These are phyloP conservation scores for Xestoiulus laeticollis DNA, from an alignment of 2,888 invertebrate species.

Conservation along the genomic window DNA sequence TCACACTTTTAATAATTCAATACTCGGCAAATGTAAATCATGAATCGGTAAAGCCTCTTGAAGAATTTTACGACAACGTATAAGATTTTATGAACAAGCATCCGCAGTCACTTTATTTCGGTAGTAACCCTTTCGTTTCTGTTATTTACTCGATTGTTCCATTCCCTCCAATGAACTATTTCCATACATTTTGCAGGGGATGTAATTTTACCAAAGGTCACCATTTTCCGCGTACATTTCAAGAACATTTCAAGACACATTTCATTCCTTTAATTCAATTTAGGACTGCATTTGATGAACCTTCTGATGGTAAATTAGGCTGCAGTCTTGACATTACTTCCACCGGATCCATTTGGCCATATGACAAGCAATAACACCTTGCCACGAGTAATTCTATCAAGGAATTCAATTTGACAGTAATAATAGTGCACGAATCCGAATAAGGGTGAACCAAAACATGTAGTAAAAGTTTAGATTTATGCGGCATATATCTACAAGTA, in stretches of 20 bases:
- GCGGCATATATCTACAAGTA: slow-evolving; percentile 39
- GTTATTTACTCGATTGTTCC: background rate
- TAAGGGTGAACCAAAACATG: slow-evolving; percentile 35
- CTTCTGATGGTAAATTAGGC: slow-evolving; percentile 23
- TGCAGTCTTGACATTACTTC: slow-evolving; percentile 28
- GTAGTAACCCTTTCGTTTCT: background rate
- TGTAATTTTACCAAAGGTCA: background rate
- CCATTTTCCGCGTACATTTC: background rate
- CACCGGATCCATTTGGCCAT: slow-evolving; percentile 19
- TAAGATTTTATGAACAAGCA: background rate
- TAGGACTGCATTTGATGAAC: background rate
- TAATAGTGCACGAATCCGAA: slow-evolving; percentile 35
- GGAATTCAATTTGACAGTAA: slow-evolving; percentile 39
- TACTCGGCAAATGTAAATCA: background rate
- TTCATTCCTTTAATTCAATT: slow-evolving; percentile 21
- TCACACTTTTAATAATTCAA: background rate
- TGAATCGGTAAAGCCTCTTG: no score
- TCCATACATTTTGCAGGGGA: background rate
- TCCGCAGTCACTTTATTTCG: background rate
- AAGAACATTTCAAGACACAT: background rate
- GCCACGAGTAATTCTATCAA: slow-evolving; percentile 31
- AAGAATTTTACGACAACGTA: background rate
- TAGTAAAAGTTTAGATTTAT: slow-evolving; percentile 41
- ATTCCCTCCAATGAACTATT: background rate
- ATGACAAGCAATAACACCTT: slow-evolving; percentile 23